Evolutionary conservation across 35 echinoderm and acorn worm genomes (phyloP), one percentile per base, ranked within the genome.

Genomic region (Amphiura filiformis): DNA sequence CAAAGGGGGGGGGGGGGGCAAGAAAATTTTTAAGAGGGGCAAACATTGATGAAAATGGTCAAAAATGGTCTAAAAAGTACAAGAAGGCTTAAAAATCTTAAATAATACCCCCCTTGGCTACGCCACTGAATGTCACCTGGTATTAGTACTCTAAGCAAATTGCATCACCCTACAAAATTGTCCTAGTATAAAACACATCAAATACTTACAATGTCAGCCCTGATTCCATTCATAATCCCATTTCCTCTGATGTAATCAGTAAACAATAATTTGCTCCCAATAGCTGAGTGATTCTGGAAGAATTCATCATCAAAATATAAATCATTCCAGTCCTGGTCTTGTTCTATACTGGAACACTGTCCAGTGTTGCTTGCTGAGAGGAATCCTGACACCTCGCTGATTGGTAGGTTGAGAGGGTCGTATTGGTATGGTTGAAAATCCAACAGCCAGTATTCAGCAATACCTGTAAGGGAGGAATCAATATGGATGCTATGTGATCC

Each of bases 361-460:
- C 93, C 93, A 39, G 93, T 95, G 4, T 35, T n/a, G 57, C 61
- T 75, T 38, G 79, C 79, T 15, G 61, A 35, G 32, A 95, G 65
- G 35, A 65, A 82, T 39, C 79, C 93, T 4, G 84, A 88, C 1
- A 0, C 82, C 0, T 47, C 28, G 40, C 80, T 39, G 13, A 95
- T 79, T 0, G 88, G 65, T 0, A 85, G 80, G 30, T 35, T 65
- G 77, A 20, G 0, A 13, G 17, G 70, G 12, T 80, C 38, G 75
- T 64, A 91, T 34, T 65, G 57, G 75, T 91, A 95, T 1, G 88
- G 93, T 76, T 95, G 93, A 42, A 95, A 95, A 44, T 95, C 93
- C 30, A 95, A 34, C 0, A 95, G 32, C 93, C 93, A 95, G 30
- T 91, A 75, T 76, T 95, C 93, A 80, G 87, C 89, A 33, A 82